Evolutionary conservation across 1,140 invertebrate species (phyloP), one percentile per base, ranked within the genome.

Genomic region (Drosophila pandora): DNA sequence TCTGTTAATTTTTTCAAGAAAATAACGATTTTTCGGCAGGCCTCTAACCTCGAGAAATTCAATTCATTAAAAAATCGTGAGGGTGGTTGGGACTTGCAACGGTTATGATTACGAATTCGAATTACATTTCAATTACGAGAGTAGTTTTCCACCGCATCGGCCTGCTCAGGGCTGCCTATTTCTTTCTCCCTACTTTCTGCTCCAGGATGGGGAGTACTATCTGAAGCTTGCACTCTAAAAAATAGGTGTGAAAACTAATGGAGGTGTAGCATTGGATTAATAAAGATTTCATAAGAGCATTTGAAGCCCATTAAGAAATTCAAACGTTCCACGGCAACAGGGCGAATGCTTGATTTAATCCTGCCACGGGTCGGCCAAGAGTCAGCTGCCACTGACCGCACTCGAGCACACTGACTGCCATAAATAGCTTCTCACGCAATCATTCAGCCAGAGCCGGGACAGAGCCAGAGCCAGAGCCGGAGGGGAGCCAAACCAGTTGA

Each of bases 121-220:
- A 87, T 88, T 87, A 75, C 83, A 88, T 87, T 87, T 87, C 83
- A 83, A 87, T 87, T 87, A 87, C 65, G 71, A 62, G 58, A 88
- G 76, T 79, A 83, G 74, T 87, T 87, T 63, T 63, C 41, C 17
- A 37, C 55, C 25, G 23, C 30, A 17, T 9, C 22, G 30, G 43
- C 9, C 13, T 22, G 58, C 30, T 63, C 47, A 10, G n/a, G 28
- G 22, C 12, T 22, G 32, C 7, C 25, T 28, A 28, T 6, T 6
- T 4, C 25, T 5, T 6, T 6, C 5, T 1, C 7, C 0, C 25
- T 17, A 17, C 17, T 17, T 17, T 17, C 17, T 17, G 17, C 25
- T 28, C 7, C 3, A 6, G 25, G 3, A 28, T 5, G 25, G 25
- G 6, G 25, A 28, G 25, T 28, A 28, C 1, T 28, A 6, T 28